Conservation (phyloP, 2,113 vertebrate species). For the Toxostoma redivivum region DNA sequence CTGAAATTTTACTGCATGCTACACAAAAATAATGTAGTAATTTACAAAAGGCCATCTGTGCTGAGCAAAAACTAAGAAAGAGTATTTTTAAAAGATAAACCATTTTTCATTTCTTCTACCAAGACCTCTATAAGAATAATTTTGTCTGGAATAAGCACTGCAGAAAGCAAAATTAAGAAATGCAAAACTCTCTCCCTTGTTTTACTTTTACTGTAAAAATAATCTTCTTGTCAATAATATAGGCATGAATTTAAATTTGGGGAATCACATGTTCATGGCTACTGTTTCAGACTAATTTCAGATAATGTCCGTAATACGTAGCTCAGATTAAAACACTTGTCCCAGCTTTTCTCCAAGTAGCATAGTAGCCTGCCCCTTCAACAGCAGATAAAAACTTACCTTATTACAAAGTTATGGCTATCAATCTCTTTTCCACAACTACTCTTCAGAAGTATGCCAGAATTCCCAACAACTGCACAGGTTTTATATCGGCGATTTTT, state of each 20-base stretch:
- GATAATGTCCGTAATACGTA: neutral
- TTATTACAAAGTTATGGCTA: conserved; percentile 85
- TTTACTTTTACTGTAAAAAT: neutral
- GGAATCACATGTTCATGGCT: neutral
- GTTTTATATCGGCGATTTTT: conserved; percentile 86
- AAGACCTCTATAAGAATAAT: neutral
- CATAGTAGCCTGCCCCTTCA: neutral
- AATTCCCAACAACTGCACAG: conserved; percentile 88
- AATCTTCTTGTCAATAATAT: neutral
- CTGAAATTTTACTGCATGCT: neutral
- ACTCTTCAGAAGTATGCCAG: conserved; percentile 83
- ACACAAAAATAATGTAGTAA: neutral
- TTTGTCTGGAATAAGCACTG: neutral
- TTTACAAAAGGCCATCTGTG: neutral
- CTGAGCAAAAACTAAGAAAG: neutral
- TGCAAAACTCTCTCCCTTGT: neutral
- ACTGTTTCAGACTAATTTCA: neutral
- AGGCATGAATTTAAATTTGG: neutral
- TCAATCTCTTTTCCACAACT: conserved; percentile 87
- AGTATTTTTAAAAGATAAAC: neutral
- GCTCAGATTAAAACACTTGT: neutral
- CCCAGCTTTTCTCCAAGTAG: neutral
- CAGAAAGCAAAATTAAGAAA: neutral
- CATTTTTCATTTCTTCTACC: neutral
- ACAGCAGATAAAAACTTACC: conserved; percentile 67